Evolutionary conservation across 2,888 invertebrate genomes (phyloP).

Genomic region (Acleris sparsana): DNA sequence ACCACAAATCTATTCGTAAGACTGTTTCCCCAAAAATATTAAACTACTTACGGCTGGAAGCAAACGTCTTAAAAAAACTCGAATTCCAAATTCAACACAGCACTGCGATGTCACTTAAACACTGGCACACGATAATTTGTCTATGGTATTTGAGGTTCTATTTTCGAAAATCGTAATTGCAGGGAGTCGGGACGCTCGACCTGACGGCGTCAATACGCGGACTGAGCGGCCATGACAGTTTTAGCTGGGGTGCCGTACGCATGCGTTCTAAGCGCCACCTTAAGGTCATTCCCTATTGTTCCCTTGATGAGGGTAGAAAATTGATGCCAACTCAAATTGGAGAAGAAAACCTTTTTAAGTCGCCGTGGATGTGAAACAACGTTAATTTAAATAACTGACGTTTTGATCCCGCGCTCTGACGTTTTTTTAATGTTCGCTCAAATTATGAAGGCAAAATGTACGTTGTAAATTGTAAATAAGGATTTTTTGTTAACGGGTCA

Average conservation of each 20-base stretch:
- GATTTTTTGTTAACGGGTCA: slow-evolving; percentile 1
- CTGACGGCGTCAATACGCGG: slow-evolving; percentile 71
- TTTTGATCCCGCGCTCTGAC: slow-evolving; percentile 19
- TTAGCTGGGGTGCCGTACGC: slow-evolving; percentile 66
- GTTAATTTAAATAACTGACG: slow-evolving; percentile 33
- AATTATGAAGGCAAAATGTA: background rate
- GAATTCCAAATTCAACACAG: slow-evolving; percentile 30
- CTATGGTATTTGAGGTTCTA: slow-evolving; percentile 24
- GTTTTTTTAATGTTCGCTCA: slow-evolving; percentile 14
- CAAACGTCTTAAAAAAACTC: slow-evolving; percentile 55
- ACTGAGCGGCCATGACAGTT: slow-evolving; percentile 79
- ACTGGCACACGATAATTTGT: slow-evolving; percentile 35
- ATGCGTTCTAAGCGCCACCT: slow-evolving; percentile 61
- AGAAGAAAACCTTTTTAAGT: slow-evolving; percentile 59
- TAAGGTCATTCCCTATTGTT: slow-evolving; percentile 75
- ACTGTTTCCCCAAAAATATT: slow-evolving; percentile 40
- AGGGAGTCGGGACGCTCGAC: slow-evolving; percentile 53
- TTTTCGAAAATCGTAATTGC: slow-evolving; percentile 27
- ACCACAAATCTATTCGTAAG: slow-evolving; percentile 37
- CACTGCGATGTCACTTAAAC: slow-evolving; percentile 41
- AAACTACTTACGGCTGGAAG: slow-evolving; percentile 62
- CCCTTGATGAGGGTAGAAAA: slow-evolving; percentile 52
- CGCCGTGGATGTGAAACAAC: slow-evolving; percentile 36
- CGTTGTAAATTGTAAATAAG: slow-evolving; percentile 2
- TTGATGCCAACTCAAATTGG: slow-evolving; percentile 51